phyloP scores from a whole-genome alignment of 2,797 vertebrate genomes.

The Rousettus madagascariensis region DNA sequence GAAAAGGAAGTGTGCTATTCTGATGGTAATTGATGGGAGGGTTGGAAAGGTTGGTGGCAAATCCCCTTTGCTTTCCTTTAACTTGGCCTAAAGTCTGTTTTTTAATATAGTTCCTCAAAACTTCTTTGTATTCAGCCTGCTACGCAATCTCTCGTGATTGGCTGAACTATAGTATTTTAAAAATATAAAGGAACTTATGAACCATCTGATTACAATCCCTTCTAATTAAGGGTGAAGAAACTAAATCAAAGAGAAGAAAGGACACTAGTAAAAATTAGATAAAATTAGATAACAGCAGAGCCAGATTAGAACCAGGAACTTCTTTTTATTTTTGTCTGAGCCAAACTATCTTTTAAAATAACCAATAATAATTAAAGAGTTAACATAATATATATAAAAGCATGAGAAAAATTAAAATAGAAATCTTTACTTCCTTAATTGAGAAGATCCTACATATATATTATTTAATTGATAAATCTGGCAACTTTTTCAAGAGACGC shows the following conservation, averaged over 20 bases:
- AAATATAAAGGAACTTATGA: background rate
- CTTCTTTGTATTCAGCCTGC: rapidly evolving
- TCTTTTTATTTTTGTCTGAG: background rate
- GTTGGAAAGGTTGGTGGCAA: background rate
- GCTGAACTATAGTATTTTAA: background rate
- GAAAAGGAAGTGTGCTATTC: background rate
- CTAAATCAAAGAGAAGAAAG: background rate
- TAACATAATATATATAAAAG: constrained; percentile 6
- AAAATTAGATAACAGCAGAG: background rate
- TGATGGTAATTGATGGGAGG: rapidly evolving
- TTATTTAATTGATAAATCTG: background rate
- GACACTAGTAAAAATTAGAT: background rate
- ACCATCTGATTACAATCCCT: background rate
- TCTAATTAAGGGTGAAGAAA: constrained; percentile 26
- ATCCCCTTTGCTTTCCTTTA: background rate
- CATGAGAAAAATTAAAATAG: background rate
- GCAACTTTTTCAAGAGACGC: background rate
- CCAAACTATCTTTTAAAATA: background rate
- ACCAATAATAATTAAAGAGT: background rate
- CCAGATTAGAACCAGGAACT: background rate
- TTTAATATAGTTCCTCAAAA: background rate
- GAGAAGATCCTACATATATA: background rate
- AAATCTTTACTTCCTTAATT: constrained; percentile 11
- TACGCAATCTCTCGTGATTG: background rate
- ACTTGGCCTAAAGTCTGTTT: background rate